Evolutionary conservation across 2,888 invertebrate genomes (phyloP), one percentile per base, ranked within the genome.

Genomic region (Hyposoter didymator): DNA sequence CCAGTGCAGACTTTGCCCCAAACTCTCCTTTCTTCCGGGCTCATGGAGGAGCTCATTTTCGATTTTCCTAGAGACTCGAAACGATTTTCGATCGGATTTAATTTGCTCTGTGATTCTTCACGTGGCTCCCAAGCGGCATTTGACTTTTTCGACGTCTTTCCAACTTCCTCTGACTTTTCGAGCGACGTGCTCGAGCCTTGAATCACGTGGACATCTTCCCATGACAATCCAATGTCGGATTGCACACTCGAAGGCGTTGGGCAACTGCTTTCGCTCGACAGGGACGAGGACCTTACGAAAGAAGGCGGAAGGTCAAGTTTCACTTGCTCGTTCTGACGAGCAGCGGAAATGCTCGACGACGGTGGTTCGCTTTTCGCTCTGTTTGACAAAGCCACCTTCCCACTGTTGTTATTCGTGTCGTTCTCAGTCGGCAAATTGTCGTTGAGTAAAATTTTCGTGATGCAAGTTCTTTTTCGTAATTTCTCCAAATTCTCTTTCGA

Each of bases 1-100:
- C 94, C 94, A 0, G 94, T 94, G 88, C 94, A 94, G 4, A 94
- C 91, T 84, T 92, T 91, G 14, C 94, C 94, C 94, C 94, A 91
- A 69, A 92, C 87, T 74, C 90, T 92, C 45, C 90, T 90, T 32
- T 93, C 92, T 8, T 92, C 92, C 10, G 88, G 39, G 10, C 76
- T 90, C 45, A 89, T 90, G 7, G 86, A 83, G 49, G 64, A 78
- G 14, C 76, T 84, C 32, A 55, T 79, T 47, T 85, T 87, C 43
- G 66, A 78, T 19, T 82, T 83, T 87, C 84, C 62, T 14, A 84
- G 80, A n/a, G 88, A 72, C 69, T 86, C 66, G 39, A 75, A 19
- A 2, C 84, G 79, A 55, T 72, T 64, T 74, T 82, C 87, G 64
- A 7, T 67, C 19, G 52, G 79, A 28, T 59, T 59, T 47, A 14